Conservation (phyloP, 2,113 vertebrate genomes). For the Heterotis niloticus region DNA sequence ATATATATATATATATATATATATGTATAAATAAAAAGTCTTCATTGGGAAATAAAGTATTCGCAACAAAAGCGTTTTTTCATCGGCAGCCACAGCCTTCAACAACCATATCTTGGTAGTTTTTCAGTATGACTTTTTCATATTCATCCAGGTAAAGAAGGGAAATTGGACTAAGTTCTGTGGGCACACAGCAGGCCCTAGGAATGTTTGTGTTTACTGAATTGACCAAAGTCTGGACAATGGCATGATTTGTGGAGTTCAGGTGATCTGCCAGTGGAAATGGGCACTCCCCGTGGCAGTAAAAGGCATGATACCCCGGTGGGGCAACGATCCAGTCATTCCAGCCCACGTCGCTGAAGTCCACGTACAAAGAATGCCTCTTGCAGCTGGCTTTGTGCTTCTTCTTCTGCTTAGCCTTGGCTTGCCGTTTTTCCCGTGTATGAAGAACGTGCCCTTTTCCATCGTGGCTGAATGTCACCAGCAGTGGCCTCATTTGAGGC, state of each 20-base stretch:
- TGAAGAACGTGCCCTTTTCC: slow-evolving; percentile 87
- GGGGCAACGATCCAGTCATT: slow-evolving; percentile 99
- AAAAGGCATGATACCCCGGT: slow-evolving; percentile 94
- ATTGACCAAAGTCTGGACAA: slow-evolving; percentile 98
- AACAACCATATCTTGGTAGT: slow-evolving; percentile 99
- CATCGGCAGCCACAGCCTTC: slow-evolving; percentile 96
- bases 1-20: slow-evolving; percentile 85
- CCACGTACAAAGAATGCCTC: slow-evolving; percentile 90
- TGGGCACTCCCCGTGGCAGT: slow-evolving; percentile 96
- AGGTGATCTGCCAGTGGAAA: slow-evolving; percentile 95
- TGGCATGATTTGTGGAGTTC: slow-evolving; percentile 98
- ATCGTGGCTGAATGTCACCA: slow-evolving; percentile 93
- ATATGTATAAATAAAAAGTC: slow-evolving; percentile 91
- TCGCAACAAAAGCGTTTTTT: slow-evolving; percentile 65
- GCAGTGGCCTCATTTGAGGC: slow-evolving; percentile 83
- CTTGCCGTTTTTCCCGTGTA: slow-evolving; percentile 86
- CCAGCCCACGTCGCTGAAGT: slow-evolving; percentile 98
- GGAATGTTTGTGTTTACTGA: slow-evolving; percentile 97
- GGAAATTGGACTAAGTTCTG: slow-evolving; percentile 95
- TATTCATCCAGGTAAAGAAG: slow-evolving; percentile 97
- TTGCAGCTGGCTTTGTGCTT: slow-evolving; percentile 91
- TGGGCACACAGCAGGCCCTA: slow-evolving; percentile 96
- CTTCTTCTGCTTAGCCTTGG: slow-evolving; percentile 79
- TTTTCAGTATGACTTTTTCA: slow-evolving; percentile 97
- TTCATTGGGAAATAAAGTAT: slow-evolving; percentile 96